Base-by-base conservation (phyloP, 2,113 vertebrate species). In the Petrocephalus zakoni region DNA sequence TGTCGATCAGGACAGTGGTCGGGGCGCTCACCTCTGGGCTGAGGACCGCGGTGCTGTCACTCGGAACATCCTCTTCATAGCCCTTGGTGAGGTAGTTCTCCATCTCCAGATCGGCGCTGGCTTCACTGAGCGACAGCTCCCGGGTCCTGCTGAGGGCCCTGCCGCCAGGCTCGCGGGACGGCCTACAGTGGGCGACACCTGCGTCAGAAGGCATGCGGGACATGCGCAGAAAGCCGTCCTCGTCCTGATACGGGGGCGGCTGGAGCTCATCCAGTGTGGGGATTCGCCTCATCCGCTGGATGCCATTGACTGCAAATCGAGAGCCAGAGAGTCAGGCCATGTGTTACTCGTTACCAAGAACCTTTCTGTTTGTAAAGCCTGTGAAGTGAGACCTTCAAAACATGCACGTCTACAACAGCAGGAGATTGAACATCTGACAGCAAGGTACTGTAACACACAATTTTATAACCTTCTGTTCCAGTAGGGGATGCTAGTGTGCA, bases 1-100 rank as follows among this genome's bases (percentile, higher is more conserved):
- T 29, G n/a, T n/a, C 13, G 61, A n/a, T 29, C 3, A 68, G 61
- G n/a, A n/a, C 10, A n/a, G 2, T 3, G 61, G 25, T 1, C 46
- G 29, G n/a, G 49, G 22, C 22, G 42, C 93, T 95, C 94, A 99
- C 98, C 96, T 99, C 98, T 13, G 96, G 97, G 86, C 98, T 98
- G 91, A 99, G 95, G 86, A 98, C 97, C 0, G 97, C 97, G 0
- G 98, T 99, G 95, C 98, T 99, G 92, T 99, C 98, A 22, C 98
- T 99, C 0, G 98, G 97, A 34, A 97, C 97, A 87, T 99, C 98
- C 93, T 99, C 98, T 91, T 98, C 98, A 0, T 96, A 98, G 85
- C 94, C 97, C 94, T 99, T 99, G 92, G 97, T 97, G 91, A 96
- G 96, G 91, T 96, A 97, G 92, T 97, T 97, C 92, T 97, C 97